Conservation (phyloP, 1,140 invertebrate genomes). For the Orussus abietinus region DNA sequence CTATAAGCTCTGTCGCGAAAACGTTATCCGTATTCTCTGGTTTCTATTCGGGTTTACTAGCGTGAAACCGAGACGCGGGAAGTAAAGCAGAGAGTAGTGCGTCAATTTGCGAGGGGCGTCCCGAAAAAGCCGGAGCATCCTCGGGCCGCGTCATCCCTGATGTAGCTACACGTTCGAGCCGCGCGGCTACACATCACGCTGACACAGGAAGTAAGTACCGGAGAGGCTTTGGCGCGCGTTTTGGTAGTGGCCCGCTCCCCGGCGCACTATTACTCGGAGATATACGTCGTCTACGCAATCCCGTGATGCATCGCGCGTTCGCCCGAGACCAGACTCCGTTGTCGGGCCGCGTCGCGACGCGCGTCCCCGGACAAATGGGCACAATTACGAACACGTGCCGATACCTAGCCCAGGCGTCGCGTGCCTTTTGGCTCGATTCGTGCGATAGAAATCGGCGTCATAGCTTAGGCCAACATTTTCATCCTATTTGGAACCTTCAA, state of each 20-base stretch:
- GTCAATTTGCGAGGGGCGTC: no score
- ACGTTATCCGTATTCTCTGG: no score
- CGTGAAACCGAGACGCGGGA: no score
- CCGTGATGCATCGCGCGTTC: conserved; percentile 45
- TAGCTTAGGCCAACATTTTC: no score
- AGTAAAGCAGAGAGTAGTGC: no score
- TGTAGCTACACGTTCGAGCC: no score
- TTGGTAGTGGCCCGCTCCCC: conserved; percentile 21
- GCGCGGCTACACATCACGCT: conserved; percentile 15
- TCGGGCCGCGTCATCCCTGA: no score
- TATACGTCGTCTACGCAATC: conserved; percentile 43
- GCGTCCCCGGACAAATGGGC: conserved; percentile 36
- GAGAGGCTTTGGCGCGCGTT: conserved; percentile 27
- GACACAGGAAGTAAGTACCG: conserved; percentile 16
- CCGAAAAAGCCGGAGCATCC: no score
- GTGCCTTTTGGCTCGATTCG: not conserved
- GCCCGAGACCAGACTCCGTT: conserved; percentile 20
- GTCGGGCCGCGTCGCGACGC: conserved; percentile 3
- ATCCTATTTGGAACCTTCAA: no score
- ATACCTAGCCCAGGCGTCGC: conserved; percentile 31
- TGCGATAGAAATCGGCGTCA: not conserved
- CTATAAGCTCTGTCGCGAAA: no score
- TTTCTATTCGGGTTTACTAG: no score
- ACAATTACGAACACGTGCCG: conserved; percentile 44
- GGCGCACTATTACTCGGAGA: conserved; percentile 34